Percentiles rank a stretch among this genome's conserved stretches.
phyloP scores from a whole-genome alignment of 2,113 vertebrate species.

The Baryphthengus martii region DNA sequence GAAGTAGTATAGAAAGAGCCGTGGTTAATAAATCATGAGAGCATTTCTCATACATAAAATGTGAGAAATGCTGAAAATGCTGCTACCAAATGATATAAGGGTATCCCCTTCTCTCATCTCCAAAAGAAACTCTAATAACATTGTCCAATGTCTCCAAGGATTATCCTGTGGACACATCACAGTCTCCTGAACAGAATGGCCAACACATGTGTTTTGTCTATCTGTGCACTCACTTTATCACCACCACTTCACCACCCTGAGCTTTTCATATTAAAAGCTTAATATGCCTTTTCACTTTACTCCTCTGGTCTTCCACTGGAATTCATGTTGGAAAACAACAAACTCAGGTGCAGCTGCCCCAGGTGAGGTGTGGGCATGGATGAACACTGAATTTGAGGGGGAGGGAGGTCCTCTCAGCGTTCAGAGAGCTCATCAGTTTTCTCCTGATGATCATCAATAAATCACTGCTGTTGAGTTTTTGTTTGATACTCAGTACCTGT shows the following conservation, averaged over 20 bases:
- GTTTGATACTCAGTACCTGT: background rate
- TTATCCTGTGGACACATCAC: rapidly evolving
- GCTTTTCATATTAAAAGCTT: background rate
- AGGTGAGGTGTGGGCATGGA: background rate
- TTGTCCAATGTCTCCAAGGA: background rate
- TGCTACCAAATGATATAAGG: background rate
- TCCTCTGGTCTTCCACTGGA: conserved; percentile 21
- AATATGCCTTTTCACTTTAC: background rate
- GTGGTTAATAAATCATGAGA: background rate
- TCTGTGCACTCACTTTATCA: background rate
- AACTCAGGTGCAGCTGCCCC: background rate
- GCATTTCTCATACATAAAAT: background rate
- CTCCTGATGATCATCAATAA: background rate
- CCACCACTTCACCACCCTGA: background rate
- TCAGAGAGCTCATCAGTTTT: background rate
- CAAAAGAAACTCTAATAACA: background rate
- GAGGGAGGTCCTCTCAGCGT: background rate
- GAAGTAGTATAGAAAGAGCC: background rate
- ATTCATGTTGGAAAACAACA: background rate
- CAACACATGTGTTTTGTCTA: rapidly evolving
- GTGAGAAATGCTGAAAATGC: background rate
- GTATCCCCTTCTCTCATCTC: background rate
- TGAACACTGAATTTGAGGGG: background rate
- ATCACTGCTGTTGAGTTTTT: background rate
- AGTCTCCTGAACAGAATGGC: rapidly evolving